phyloP scores from a whole-genome alignment of 2,113 vertebrate species.

The Turdus rufiventris region DNA sequence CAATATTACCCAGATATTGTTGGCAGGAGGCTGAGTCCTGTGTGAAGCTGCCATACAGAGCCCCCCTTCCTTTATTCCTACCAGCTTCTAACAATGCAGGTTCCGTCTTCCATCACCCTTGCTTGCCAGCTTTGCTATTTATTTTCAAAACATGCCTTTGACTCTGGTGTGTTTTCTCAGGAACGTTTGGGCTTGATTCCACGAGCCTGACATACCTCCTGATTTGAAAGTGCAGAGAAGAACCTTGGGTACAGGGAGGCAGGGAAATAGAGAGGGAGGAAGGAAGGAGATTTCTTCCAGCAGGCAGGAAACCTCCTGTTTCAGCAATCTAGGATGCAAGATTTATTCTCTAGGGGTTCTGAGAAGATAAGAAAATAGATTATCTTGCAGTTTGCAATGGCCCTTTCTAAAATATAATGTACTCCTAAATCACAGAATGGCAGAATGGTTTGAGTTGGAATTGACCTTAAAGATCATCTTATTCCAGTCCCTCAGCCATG shows the following conservation, averaged over 20 bases:
- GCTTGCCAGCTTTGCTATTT: slow-evolving; percentile 29
- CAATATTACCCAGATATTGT: neutral
- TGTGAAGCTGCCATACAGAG: neutral
- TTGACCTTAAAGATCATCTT: neutral
- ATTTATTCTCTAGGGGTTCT: neutral
- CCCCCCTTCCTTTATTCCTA: neutral
- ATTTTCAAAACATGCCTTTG: slow-evolving; percentile 50
- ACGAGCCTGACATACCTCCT: slow-evolving; percentile 13
- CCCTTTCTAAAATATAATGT: neutral
- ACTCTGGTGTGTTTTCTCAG: slow-evolving; percentile 20
- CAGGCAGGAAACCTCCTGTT: neutral
- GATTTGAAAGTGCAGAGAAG: neutral
- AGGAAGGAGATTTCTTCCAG: neutral
- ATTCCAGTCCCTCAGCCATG: neutral
- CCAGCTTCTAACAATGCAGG: neutral
- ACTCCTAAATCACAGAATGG: neutral
- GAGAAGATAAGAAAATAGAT: neutral
- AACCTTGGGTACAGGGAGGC: neutral
- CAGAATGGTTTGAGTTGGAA: neutral
- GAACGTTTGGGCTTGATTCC: slow-evolving; percentile 9
- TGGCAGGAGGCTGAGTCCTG: neutral
- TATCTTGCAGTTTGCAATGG: neutral
- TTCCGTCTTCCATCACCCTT: neutral
- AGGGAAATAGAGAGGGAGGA: neutral
- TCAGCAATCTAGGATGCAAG: neutral